Evolutionary conservation across 1,140 invertebrate genomes (phyloP).

Genomic region (Leptinotarsa undecemlineata): DNA sequence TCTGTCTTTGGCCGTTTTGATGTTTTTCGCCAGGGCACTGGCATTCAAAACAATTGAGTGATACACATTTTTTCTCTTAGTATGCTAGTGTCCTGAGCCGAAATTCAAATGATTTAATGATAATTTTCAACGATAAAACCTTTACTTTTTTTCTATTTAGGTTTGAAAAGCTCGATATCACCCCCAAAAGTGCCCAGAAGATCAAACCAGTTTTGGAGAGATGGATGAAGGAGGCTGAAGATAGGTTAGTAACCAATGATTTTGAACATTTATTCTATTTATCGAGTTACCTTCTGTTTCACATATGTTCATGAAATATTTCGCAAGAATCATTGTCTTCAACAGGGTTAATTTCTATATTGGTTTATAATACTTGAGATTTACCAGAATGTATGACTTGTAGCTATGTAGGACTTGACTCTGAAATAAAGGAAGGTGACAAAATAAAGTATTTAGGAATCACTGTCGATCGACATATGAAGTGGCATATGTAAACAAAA

Average conservation of each 20-base stretch:
- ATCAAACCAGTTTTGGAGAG: constrained; percentile 97
- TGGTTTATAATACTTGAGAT: no score
- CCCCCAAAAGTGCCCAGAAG: constrained; percentile 98
- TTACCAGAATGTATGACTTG: no score
- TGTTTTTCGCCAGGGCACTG: constrained; percentile 75
- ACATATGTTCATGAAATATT: no score
- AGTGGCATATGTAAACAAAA: no score
- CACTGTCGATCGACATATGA: no score
- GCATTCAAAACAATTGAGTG: constrained; percentile 57
- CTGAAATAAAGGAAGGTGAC: no score
- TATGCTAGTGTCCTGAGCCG: constrained; percentile 74
- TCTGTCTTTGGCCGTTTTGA: constrained; percentile 52
- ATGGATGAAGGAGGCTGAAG: constrained; percentile 98
- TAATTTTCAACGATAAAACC: neutral
- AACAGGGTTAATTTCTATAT: no score
- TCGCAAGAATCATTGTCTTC: no score
- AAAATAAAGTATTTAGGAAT: no score
- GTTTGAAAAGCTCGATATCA: constrained; percentile 99
- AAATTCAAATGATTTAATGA: neutral
- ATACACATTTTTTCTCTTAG: constrained; percentile 44
- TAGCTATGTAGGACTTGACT: no score
- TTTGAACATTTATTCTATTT: no score
- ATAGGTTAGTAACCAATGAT: constrained; percentile 70
- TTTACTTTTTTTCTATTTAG: constrained; percentile 60
- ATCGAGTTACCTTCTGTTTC: no score